A percentile compares a stretch with the other conserved stretches of the same genome.
phyloP scores from a whole-genome alignment of 1,140 invertebrate genomes.

The Agrilus planipennis region DNA sequence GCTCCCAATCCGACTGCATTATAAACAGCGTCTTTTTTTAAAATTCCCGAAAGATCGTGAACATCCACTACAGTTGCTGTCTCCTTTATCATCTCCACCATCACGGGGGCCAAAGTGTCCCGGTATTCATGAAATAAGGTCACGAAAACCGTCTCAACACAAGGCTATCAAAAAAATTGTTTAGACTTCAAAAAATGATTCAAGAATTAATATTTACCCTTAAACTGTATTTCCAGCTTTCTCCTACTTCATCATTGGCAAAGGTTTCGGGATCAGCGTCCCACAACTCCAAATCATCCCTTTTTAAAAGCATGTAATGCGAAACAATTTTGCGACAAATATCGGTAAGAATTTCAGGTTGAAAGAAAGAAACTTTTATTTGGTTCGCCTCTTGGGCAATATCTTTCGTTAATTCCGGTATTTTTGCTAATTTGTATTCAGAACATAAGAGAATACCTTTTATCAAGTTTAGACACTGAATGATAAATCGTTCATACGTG shows the following conservation, averaged over 20 bases:
- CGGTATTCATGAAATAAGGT: slow-evolving; percentile 73
- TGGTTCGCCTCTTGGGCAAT: slow-evolving; percentile 45
- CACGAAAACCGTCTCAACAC: slow-evolving; percentile 75
- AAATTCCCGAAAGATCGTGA: slow-evolving; percentile 60
- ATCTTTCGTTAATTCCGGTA: slow-evolving; percentile 40
- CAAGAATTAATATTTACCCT: no score
- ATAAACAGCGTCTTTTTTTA: slow-evolving; percentile 90
- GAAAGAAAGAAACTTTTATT: slow-evolving; percentile 62
- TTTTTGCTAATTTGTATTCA: slow-evolving; percentile 57
- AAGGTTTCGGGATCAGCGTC: slow-evolving; percentile 83
- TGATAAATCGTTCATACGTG: slow-evolving; percentile 73
- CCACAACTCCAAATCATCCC: slow-evolving; percentile 78
- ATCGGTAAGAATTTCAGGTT: slow-evolving; percentile 51
- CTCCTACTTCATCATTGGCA: slow-evolving; percentile 74
- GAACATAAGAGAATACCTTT: slow-evolving; percentile 69
- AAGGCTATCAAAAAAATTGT: no score
- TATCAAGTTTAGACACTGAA: slow-evolving; percentile 81
- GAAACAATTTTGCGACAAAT: slow-evolving; percentile 75
- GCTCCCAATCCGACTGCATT: slow-evolving; percentile 83
- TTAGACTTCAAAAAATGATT: no score
- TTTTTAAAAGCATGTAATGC: slow-evolving; percentile 77
- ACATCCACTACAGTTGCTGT: slow-evolving; percentile 48
- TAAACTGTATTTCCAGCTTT: slow-evolving; percentile 85
- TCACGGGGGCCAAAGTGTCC: slow-evolving; percentile 53
- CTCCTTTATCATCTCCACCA: slow-evolving; percentile 62